These are phyloP conservation scores for Choristoneura rosaceana DNA, from an alignment of 2,888 invertebrate genomes.

Conservation along the genomic window DNA sequence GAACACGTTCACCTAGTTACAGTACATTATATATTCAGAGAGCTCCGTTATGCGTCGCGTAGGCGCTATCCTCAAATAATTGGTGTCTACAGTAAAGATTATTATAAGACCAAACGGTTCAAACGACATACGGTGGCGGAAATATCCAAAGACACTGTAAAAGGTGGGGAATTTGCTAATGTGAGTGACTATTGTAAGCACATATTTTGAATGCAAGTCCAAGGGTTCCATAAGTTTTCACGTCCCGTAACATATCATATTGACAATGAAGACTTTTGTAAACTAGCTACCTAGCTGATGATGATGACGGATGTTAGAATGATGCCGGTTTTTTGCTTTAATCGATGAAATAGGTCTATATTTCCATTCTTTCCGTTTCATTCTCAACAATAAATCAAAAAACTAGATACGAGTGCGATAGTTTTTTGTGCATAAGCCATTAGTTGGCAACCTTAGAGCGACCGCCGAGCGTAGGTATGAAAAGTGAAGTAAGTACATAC, in stretches of 20 bases:
- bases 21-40: slow-evolving; percentile 10
- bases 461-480: too few relatives aligned
- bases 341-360: too few relatives aligned
- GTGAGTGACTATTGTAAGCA: slow-evolving; percentile 4
- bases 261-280: background rate
- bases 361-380: too few relatives aligned
- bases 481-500: too few relatives aligned
- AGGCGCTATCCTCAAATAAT: slow-evolving; percentile 24
- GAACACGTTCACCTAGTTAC: background rate
- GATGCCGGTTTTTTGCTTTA: background rate
- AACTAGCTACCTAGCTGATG: too few relatives aligned
- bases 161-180: background rate
- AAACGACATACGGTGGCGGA: background rate
- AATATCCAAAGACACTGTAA: background rate
- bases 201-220: too few relatives aligned
- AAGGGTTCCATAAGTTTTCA: background rate
- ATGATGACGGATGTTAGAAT: too few relatives aligned
- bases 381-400: too few relatives aligned
- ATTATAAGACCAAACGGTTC: background rate
- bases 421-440: too few relatives aligned
- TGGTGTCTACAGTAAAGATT: background rate
- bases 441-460: too few relatives aligned
- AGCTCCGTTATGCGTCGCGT: slow-evolving; percentile 22
- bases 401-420: too few relatives aligned
- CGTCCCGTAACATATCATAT: background rate